These are phyloP conservation scores for Pelobates cultripes DNA, from an alignment of 2,797 vertebrate species.

Conservation along the genomic window DNA sequence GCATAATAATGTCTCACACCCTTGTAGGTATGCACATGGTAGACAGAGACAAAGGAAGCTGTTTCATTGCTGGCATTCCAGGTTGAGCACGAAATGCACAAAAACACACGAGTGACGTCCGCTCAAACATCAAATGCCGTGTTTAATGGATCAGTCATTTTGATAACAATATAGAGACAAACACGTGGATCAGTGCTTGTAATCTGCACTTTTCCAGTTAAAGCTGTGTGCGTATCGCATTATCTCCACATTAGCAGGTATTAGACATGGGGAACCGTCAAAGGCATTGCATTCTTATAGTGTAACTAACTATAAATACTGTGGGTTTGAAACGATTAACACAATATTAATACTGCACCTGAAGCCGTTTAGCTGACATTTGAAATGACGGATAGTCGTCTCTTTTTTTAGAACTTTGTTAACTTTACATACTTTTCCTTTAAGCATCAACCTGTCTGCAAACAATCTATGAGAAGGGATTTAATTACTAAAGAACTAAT, in stretches of 20 bases:
- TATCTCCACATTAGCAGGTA: conserved; percentile 15
- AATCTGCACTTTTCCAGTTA: conserved; percentile 2
- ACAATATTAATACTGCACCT: too few species aligned
- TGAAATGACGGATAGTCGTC: too few species aligned
- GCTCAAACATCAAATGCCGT: neutral
- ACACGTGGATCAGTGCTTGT: neutral
- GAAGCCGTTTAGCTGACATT: too few species aligned
- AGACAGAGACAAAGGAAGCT: conserved; percentile 6
- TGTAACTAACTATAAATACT: neutral
- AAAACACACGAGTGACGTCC: conserved; percentile 26
- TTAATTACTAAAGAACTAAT: too few species aligned
- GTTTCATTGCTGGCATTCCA: conserved; percentile 37
- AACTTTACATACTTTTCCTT: too few species aligned
- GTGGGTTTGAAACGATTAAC: too few species aligned
- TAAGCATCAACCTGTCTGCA: too few species aligned
- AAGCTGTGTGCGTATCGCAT: neutral
- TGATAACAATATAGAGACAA: conserved; percentile 5
- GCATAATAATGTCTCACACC: conserved; percentile 28
- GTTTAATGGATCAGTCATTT: conserved; percentile 1
- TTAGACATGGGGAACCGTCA: conserved; percentile 3
- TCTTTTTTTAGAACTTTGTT: too few species aligned
- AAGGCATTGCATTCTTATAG: neutral
- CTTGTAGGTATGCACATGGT: neutral
- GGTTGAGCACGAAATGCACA: neutral
- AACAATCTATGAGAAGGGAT: too few species aligned